Percentiles rank a stretch among this genome's conserved stretches.
Conservation (phyloP, 1,140 invertebrate species). For the Cataglyphis hispanica region DNA sequence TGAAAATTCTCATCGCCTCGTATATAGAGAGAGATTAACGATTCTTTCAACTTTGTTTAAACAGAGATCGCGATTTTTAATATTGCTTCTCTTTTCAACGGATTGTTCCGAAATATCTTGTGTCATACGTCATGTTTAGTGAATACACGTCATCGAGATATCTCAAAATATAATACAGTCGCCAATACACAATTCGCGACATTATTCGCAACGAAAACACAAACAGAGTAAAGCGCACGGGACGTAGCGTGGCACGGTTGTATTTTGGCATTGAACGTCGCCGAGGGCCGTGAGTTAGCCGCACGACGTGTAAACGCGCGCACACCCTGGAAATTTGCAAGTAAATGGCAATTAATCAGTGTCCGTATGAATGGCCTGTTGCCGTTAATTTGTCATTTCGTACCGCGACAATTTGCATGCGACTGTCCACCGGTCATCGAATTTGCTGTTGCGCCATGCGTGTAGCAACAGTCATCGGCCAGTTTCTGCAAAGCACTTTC, state of each 20-base stretch:
- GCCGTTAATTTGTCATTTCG: slow-evolving; percentile 83
- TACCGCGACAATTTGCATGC: slow-evolving; percentile 81
- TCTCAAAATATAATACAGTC: slow-evolving; percentile 19
- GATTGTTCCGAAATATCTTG: slow-evolving; percentile 3
- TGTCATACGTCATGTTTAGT: not conserved
- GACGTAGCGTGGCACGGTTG: slow-evolving; percentile 59
- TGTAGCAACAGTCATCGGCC: slow-evolving; percentile 27
- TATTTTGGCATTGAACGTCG: slow-evolving; percentile 51
- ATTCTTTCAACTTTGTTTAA: not conserved
- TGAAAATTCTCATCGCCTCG: not conserved
- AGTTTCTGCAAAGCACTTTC: slow-evolving; percentile 21
- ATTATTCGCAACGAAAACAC: slow-evolving; percentile 78
- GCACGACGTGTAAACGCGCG: slow-evolving; percentile 78
- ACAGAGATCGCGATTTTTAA: too few relatives aligned
- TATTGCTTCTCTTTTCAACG: too few relatives aligned
- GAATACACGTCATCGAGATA: not conserved
- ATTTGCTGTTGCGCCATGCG: slow-evolving; percentile 50
- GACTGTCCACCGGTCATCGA: slow-evolving; percentile 70
- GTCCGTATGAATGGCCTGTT: slow-evolving; percentile 81
- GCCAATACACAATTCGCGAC: slow-evolving; percentile 52
- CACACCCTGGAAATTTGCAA: slow-evolving; percentile 83
- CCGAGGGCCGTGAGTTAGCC: slow-evolving; percentile 49
- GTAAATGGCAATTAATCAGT: slow-evolving; percentile 86
- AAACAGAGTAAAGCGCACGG: slow-evolving; percentile 75
- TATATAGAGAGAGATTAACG: not conserved